Conservation (phyloP, 1,140 invertebrate genomes). For the Drosophila takahashii region DNA sequence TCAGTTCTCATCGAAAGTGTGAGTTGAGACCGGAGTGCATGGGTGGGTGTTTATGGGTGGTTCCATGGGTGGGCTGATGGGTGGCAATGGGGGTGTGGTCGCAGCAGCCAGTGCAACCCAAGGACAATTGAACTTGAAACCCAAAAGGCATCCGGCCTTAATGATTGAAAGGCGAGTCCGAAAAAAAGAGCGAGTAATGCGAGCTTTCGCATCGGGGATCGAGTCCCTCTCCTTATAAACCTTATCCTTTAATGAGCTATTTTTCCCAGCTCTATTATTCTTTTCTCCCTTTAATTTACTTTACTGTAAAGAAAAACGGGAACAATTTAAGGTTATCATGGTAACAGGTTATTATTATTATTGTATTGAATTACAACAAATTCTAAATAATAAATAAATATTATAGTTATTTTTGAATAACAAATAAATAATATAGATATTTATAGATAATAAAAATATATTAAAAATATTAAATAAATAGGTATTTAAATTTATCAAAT, state of each 20-base stretch:
- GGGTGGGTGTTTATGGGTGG: constrained; percentile 17
- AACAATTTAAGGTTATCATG: neutral
- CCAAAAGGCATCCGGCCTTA: constrained; percentile 3
- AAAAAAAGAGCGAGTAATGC: constrained; percentile 2
- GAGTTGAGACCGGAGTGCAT: constrained; percentile 14
- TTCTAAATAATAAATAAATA: no score
- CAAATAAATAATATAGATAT: no score
- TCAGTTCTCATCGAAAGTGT: constrained; percentile 53
- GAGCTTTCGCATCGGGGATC: constrained; percentile 4
- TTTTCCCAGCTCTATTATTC: constrained; percentile 6
- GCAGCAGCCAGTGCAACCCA: constrained; percentile 38
- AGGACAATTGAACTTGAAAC: constrained; percentile 34
- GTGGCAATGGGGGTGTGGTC: constrained; percentile 14
- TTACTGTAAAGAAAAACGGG: no score
- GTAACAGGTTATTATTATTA: no score
- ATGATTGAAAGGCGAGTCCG: constrained; percentile 26
- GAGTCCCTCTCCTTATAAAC: neutral
- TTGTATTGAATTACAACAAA: no score
- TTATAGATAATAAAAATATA: no score
- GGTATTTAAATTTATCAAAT: no score
- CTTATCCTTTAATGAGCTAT: constrained; percentile 16
- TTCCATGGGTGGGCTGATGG: constrained; percentile 13
- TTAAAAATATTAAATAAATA: no score
- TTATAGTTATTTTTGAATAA: no score
- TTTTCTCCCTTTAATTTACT: no score